A percentile compares a stretch with the other conserved stretches of the same genome.
Evolutionary conservation across 1,140 invertebrate genomes (phyloP).

Genomic region (Melipona quadrifasciata): DNA sequence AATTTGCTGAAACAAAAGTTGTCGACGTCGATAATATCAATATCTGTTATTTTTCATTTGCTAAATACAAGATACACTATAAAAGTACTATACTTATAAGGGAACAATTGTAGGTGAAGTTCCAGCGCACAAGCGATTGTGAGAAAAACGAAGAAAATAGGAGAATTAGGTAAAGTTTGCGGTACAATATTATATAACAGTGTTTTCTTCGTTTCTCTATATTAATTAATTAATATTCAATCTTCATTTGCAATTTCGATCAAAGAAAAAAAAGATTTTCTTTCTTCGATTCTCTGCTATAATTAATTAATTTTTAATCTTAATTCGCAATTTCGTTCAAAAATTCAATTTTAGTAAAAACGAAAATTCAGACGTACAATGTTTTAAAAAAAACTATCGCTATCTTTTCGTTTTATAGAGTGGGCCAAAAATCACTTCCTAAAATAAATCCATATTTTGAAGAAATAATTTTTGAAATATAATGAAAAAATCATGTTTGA

Average conservation of each 20-base stretch:
- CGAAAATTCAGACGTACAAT: neutral
- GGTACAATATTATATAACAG: slow-evolving; percentile 51
- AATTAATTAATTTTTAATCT: neutral
- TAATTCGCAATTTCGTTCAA: neutral
- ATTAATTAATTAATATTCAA: neutral
- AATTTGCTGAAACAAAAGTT: neutral
- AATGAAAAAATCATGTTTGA: too few relatives aligned
- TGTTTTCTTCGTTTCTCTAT: neutral
- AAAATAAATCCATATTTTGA: too few relatives aligned
- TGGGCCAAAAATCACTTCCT: too few relatives aligned
- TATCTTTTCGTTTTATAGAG: neutral
- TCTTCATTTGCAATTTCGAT: neutral
- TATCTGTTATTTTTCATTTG: slow-evolving; percentile 10
- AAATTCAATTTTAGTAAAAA: neutral
- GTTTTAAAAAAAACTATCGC: neutral
- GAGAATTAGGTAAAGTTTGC: slow-evolving; percentile 22
- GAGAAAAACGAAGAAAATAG: slow-evolving; percentile 18
- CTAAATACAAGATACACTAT: slow-evolving; percentile 1
- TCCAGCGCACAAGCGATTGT: slow-evolving; percentile 45
- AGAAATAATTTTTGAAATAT: too few relatives aligned
- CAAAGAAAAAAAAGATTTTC: neutral
- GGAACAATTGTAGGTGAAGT: slow-evolving; percentile 53
- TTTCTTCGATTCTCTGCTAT: too few relatives aligned
- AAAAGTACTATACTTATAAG: slow-evolving; percentile 38
- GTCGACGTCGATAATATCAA: neutral